These are phyloP conservation scores for Paradoxurus hermaphroditus DNA, from an alignment of 2,113 vertebrate species.

Conservation along the genomic window DNA sequence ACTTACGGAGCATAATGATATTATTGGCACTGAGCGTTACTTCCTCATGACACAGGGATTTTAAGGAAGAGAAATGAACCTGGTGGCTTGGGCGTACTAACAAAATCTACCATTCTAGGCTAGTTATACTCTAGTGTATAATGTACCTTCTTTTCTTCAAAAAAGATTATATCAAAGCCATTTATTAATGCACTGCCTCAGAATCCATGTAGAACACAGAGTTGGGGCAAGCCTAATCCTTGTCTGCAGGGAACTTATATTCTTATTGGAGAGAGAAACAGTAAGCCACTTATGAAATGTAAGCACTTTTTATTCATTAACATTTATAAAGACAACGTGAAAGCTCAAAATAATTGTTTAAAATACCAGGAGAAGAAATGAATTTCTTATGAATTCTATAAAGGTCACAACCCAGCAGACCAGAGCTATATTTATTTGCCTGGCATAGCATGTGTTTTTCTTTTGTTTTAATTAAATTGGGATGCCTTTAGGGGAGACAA, in stretches of 20 bases:
- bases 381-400: slow-evolving; percentile 25
- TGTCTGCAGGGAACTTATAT: not conserved
- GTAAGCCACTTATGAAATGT: not conserved
- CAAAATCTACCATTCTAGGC: not conserved
- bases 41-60: not conserved
- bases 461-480: slow-evolving; percentile 29
- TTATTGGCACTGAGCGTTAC: not conserved
- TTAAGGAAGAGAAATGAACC: not conserved
- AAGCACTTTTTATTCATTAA: not conserved
- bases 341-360: not conserved
- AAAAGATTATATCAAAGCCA: not conserved
- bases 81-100: not conserved
- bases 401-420: not conserved
- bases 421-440: not conserved
- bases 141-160: not conserved
- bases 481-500: not conserved
- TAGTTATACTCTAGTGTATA: not conserved
- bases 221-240: not conserved
- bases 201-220: not conserved
- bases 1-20: not conserved
- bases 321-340: not conserved
- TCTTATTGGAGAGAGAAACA: not conserved
- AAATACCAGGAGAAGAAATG: not conserved
- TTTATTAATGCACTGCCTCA: not conserved
- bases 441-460: not conserved